Base-by-base conservation (phyloP, 2,888 invertebrate species). In the Drosophila nr. perissopoda region DNA sequence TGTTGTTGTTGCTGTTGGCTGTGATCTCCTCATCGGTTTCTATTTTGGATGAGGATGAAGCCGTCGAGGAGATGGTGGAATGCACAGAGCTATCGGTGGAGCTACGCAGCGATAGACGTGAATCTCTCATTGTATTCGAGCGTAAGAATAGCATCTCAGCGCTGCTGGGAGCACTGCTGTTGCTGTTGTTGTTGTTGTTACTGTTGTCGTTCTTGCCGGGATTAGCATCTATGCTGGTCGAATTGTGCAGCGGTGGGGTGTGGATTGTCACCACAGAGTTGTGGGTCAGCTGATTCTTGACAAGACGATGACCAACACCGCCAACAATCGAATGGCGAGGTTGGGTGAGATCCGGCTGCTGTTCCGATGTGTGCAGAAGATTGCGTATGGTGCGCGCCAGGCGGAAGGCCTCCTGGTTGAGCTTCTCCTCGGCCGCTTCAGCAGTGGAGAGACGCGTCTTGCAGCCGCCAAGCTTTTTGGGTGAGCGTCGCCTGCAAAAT, bases 341-440 rank as follows among this genome's bases (percentile, higher is more conserved):
- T 56, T 90, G 73, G 71, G 87, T 77, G 85, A 88, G 21, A 94
- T 93, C 95, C 2, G 95, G 95, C 85, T 96, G 95, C 77, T 94
- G 94, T 75, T 95, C 95, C 73, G 94, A 94, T 70, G 95, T 95
- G 80, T 94, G 94, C 72, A 96, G 90, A 65, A 96, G 92, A 38
- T 96, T 96, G 80, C 95, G 95, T 59, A 95, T 95, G 31, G 95
- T 96, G 74, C 95, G 94, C 82, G 95, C 94, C 70, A 96, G 93
- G 64, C 95, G 94, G 82, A 95, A 95, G 2, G 96, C 95, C 92
- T 96, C 96, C 87, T 95, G 95, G 0, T 95, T 94, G 31, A 96
- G 91, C 91, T 95, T 95, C 73, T 95, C 95, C 2, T 95, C 95
- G 94, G 95, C 83, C 94, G 94, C 92, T 94, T 93, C 85, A 1